Conservation (phyloP, 2,888 invertebrate genomes). For the Eupithecia subfuscata region DNA sequence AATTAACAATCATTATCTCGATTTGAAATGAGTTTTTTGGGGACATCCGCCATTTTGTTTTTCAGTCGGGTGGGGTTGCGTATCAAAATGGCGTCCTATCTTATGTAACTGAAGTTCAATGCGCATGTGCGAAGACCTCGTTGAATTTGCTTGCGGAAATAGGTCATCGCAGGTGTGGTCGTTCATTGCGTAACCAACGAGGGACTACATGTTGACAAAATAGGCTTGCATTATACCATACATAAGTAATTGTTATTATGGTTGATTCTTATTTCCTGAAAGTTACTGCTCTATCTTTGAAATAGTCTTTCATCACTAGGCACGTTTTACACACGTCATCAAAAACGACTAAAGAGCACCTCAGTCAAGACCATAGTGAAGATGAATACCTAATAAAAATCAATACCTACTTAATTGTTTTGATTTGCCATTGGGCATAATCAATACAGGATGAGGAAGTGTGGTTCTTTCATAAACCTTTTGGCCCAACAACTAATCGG, state of each 20-base stretch:
- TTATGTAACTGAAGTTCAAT: not conserved
- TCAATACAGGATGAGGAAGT: no score
- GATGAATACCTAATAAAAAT: no score
- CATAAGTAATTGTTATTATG: not conserved
- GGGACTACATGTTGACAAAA: not conserved
- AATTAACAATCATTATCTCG: not conserved
- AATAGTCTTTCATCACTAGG: no score
- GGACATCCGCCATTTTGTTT: constrained; percentile 8
- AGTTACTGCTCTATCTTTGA: no score
- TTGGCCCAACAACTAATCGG: no score
- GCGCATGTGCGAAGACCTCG: not conserved
- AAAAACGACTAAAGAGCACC: no score
- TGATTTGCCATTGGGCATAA: no score
- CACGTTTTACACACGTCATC: no score
- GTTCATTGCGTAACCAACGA: not conserved
- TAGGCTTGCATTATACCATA: not conserved
- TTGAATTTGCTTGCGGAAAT: not conserved
- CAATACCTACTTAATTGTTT: no score
- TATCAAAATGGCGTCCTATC: constrained; percentile 5
- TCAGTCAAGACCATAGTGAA: no score
- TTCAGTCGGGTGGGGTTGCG: not conserved
- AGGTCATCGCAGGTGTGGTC: not conserved
- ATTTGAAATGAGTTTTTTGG: not conserved
- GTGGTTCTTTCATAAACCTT: no score
- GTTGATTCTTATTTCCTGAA: no score